Base-by-base conservation (phyloP, 92 coral and sea anemone species). In the Phenganax stokvisi region DNA sequence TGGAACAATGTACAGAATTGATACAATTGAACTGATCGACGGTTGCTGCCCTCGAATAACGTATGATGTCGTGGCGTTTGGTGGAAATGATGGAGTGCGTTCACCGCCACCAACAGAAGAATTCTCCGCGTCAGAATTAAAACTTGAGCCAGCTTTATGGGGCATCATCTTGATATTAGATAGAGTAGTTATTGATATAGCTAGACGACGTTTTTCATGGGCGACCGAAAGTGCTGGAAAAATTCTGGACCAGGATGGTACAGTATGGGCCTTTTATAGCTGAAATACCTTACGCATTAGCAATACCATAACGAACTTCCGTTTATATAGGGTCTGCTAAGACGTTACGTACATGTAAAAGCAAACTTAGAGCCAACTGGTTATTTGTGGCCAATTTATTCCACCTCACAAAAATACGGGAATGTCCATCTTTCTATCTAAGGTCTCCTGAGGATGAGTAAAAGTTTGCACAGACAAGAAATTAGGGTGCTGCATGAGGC, bases 91-190 rank as follows among this genome's bases (percentile, higher is more conserved):
- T n/a, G 75, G 82, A 7, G 29, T 73, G 16, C 75, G 79, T 72
- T 72, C 89, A 25, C 61, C 59, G 20, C 60, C 74, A 2, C 62
- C 83, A 2, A 64, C 37, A 0, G 61, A 63, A n/a, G 77, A 86
- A 71, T 88, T 59, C 10, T 81, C 90, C 29, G 69, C 76, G 27
- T 63, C 84, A 13, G 75, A 84, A 4, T 81, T 92, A 0, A 68
- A 29, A 51, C 12, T 68, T 84, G 99, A 96, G 70, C 99, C 99
- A 0, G 99, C 99, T 0, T 85, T 92, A 73, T 96, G 98, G 98
- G 88, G 90, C 61, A 92, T 92, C 73, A 93, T 92, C 57, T 84
- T 92, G 56, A 86, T 94, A 11, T 66, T 94, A 74, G 98, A 92
- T 71, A 92, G 90, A 5, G 87, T 94, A 6, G 92, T 91, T 6